Evolutionary conservation across 1,140 invertebrate species (phyloP), one percentile per base, ranked within the genome.

Genomic region (Pseudobourletiella spinata): DNA sequence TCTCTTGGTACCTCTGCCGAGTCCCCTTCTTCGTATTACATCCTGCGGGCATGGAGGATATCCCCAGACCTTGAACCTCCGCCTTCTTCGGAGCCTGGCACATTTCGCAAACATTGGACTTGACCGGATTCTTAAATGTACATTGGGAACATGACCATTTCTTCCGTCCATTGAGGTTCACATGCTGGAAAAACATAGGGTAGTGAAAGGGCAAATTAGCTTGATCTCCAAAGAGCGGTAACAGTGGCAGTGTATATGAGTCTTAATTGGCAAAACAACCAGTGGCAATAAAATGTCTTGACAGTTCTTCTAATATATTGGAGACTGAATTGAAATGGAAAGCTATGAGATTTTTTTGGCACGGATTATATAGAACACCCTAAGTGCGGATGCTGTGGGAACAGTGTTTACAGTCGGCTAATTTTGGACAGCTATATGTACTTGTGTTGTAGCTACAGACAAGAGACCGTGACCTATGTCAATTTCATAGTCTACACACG

Each of bases 101-200:
- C 81, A 92, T 91, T 72, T 91, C 88, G 75, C 89, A 93, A 24
- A 81, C 78, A 43, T 78, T 77, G 57, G 81, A 82, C 0, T 79
- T 77, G 55, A 79, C 81, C n/a, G 80, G 79, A 76, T 91, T 91
- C 74, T 87, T 83, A 70, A 83, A 91, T 15, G 88, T 91, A 73
- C 88, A 92, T 20, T 87, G 78, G 28, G 82, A 79, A 71, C 89
- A 93, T 52, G 86, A 81, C 88, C 88, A 91, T 70, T 46, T 46
- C 18, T 18, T 6, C 22, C 44, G 8, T 11, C 15, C 6, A 46
- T 46, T 8, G 44, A 46, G 8, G 18, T 46, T 46, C 18, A 18
- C 15, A 20, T 20, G 22, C 44, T 46, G 22, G 6, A 18, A 46
- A 46, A 46, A 46, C 8, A 46, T n/a, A 8, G n/a, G n/a, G n/a